These are phyloP conservation scores for Phocoena phocoena DNA, from an alignment of 2,113 vertebrate genomes.

Conservation along the genomic window DNA sequence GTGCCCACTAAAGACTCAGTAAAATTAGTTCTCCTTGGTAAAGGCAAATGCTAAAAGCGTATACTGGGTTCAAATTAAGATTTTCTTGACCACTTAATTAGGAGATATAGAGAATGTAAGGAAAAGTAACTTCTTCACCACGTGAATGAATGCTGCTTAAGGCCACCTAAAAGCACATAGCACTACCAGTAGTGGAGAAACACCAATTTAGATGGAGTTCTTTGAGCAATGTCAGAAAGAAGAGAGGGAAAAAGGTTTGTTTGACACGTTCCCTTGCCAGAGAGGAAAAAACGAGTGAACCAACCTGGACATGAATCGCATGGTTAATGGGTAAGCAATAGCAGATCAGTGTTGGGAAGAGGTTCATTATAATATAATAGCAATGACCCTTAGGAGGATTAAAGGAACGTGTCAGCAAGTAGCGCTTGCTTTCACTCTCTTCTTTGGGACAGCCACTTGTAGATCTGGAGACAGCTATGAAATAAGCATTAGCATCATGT, in stretches of 20 bases:
- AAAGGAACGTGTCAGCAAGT: not conserved
- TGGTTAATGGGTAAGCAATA: not conserved
- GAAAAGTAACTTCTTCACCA: not conserved
- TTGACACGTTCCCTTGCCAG: not conserved
- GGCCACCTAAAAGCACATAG: not conserved
- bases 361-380: not conserved
- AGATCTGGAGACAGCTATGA: not conserved
- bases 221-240: not conserved
- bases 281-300: not conserved
- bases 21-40: not conserved
- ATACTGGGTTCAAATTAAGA: not conserved
- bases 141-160: not conserved
- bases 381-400: not conserved
- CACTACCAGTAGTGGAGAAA: not conserved
- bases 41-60: not conserved
- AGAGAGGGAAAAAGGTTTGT: not conserved
- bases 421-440: not conserved
- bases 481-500: not conserved
- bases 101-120: not conserved
- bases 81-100: not conserved
- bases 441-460: not conserved
- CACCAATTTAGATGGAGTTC: not conserved
- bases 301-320: not conserved
- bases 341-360: not conserved
- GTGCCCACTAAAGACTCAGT: not conserved